Evolutionary conservation across 2,888 invertebrate species (phyloP).

Genomic region (Pediacus dermestoides): DNA sequence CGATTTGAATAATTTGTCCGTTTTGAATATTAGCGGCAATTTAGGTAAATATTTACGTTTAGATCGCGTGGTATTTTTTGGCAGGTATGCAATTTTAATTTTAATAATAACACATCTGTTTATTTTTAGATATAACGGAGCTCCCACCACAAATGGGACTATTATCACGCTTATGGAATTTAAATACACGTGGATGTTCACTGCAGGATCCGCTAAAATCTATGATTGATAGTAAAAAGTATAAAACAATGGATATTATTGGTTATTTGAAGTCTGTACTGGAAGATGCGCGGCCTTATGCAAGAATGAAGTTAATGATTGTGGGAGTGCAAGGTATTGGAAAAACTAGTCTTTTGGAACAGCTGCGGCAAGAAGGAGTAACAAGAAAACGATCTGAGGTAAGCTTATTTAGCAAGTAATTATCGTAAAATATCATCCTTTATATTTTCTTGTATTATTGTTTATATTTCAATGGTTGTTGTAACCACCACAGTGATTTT

Average conservation of each 20-base stretch:
- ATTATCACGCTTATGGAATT: conserved; percentile 91
- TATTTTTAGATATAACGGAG: conserved; percentile 68
- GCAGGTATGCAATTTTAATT: conserved; percentile 4
- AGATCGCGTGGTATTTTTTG: conserved; percentile 1
- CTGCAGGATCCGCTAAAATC: conserved; percentile 83
- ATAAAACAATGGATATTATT: conserved; percentile 92
- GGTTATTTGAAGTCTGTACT: conserved; percentile 86
- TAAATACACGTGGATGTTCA: conserved; percentile 86
- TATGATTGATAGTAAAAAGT: conserved; percentile 89
- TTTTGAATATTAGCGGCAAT: conserved; percentile 88
- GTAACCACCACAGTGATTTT: too few relatives aligned
- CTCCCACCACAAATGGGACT: conserved; percentile 95
- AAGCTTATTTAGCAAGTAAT: conserved; percentile 17
- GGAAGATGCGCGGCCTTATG: conserved; percentile 89
- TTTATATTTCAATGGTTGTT: conserved; percentile 1
- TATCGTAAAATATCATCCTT: conserved; percentile 4
- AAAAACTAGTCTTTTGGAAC: conserved; percentile 89
- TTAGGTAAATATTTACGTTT: conserved; percentile 49
- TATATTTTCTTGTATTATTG: conserved; percentile 5
- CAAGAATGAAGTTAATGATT: conserved; percentile 93
- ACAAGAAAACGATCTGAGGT: conserved; percentile 68
- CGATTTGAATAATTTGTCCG: conserved; percentile 84
- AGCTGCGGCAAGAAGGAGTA: conserved; percentile 81
- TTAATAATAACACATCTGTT: conserved; percentile 9
- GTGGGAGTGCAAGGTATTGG: conserved; percentile 84